A percentile compares a stretch with the other conserved stretches of the same genome.
These are phyloP conservation scores for Lithophane semibrunnea DNA, from an alignment of 2,888 invertebrate genomes.

Conservation along the genomic window DNA sequence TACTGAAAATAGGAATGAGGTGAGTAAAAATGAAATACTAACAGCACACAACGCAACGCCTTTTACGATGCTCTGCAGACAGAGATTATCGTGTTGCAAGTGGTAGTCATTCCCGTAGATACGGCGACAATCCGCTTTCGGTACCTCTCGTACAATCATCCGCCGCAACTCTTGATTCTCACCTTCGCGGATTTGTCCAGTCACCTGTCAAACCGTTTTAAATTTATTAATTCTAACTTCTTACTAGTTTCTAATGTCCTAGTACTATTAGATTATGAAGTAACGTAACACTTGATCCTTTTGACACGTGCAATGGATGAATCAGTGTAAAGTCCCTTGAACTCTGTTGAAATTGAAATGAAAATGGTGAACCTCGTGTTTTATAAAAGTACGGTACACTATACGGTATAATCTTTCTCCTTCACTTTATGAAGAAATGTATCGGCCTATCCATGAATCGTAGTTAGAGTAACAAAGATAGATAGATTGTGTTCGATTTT, in stretches of 20 bases:
- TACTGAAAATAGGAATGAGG: not conserved
- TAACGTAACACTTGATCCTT: constrained; percentile 57
- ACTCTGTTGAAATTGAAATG: constrained; percentile 15
- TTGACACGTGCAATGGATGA: constrained; percentile 10
- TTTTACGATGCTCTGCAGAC: constrained; percentile 80
- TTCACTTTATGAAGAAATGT: not conserved
- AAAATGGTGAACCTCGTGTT: not conserved
- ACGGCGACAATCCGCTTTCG: constrained; percentile 78
- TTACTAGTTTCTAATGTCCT: constrained; percentile 43
- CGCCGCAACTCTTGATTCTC: constrained; percentile 86
- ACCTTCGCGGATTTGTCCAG: constrained; percentile 86
- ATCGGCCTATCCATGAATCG: not conserved
- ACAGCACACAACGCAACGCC: constrained; percentile 87
- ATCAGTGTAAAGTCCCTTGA: constrained; percentile 16
- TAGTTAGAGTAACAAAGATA: constrained; percentile 30
- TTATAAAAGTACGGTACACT: not conserved
- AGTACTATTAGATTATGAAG: constrained; percentile 60
- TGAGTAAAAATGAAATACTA: constrained; percentile 60
- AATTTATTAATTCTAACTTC: constrained; percentile 23
- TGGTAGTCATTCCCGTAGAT: constrained; percentile 85
- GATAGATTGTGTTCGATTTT: constrained; percentile 22
- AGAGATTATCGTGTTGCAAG: constrained; percentile 86
- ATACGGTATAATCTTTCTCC: constrained; percentile 14
- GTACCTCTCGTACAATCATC: constrained; percentile 83
- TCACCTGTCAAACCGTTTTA: constrained; percentile 72